phyloP scores from a whole-genome alignment of 2,113 vertebrate species.

The Microtus montanus region DNA sequence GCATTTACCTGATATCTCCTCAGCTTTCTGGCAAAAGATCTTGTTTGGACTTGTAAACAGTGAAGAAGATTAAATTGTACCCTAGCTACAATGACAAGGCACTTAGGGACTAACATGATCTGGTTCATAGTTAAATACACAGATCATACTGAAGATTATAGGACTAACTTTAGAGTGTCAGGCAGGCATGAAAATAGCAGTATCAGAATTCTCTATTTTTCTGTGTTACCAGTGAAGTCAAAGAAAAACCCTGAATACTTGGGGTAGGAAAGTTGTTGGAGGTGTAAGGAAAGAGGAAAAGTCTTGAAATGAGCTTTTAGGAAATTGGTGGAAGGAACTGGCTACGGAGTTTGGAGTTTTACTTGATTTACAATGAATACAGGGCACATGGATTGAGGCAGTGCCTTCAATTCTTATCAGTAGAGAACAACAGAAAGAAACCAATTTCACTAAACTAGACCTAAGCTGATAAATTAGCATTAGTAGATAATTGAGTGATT shows the following conservation, averaged over 20 bases:
- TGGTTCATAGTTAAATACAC: not conserved
- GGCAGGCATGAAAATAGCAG: not conserved
- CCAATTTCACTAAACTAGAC: not conserved
- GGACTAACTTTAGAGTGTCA: not conserved
- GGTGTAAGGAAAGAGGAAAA: not conserved
- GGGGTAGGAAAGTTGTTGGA: not conserved
- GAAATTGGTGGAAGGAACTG: not conserved
- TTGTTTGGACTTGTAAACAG: not conserved
- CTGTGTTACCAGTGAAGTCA: not conserved
- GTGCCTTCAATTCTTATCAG: not conserved
- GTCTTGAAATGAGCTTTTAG: not conserved
- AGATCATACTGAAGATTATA: not conserved
- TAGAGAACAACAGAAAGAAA: not conserved
- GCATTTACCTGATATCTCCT: not conserved
- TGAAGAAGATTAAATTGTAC: not conserved
- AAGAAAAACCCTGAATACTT: not conserved
- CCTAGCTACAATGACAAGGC: not conserved
- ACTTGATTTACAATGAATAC: not conserved
- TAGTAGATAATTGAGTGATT: not conserved
- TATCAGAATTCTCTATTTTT: not conserved
- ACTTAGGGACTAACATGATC: not conserved
- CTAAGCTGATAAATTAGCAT: not conserved
- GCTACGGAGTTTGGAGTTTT: not conserved
- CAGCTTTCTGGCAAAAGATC: not conserved
- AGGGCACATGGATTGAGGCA: not conserved